Conservation (phyloP, 2,113 vertebrate genomes). For the Drymodes brunneopygia region DNA sequence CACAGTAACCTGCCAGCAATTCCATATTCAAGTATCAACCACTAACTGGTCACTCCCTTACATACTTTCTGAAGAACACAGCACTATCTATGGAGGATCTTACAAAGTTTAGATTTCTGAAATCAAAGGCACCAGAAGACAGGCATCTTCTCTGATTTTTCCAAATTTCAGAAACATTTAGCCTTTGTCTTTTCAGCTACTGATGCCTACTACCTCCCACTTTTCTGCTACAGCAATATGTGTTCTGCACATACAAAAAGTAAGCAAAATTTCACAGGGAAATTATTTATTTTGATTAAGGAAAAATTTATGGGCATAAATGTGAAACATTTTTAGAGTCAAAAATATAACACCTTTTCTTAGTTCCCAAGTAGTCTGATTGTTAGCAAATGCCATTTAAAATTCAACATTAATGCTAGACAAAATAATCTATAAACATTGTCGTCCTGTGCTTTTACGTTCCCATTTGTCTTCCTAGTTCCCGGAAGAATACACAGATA, state of each 20-base stretch:
- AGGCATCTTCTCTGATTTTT: neutral
- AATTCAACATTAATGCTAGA: neutral
- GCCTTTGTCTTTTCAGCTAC: neutral
- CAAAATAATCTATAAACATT: neutral
- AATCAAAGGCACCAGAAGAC: neutral
- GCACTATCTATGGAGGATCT: neutral
- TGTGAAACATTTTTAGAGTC: neutral
- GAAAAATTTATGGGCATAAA: neutral
- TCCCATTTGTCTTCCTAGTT: neutral
- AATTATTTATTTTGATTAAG: neutral
- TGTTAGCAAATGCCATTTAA: neutral
- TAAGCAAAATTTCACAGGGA: neutral
- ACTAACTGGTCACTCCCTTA: neutral
- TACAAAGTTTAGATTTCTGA: neutral
- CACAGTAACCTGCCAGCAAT: neutral
- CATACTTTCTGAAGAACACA: neutral
- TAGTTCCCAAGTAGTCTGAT: neutral
- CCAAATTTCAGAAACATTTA: neutral
- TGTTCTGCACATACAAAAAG: neutral
- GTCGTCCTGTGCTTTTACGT: neutral
- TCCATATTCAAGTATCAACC: neutral
- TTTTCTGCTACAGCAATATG: neutral
- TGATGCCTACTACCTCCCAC: neutral
- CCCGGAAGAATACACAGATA: neutral
- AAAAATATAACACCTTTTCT: neutral